These are phyloP conservation scores for Heterodera schachtii DNA, from an alignment of 1,140 invertebrate genomes.

Conservation along the genomic window DNA sequence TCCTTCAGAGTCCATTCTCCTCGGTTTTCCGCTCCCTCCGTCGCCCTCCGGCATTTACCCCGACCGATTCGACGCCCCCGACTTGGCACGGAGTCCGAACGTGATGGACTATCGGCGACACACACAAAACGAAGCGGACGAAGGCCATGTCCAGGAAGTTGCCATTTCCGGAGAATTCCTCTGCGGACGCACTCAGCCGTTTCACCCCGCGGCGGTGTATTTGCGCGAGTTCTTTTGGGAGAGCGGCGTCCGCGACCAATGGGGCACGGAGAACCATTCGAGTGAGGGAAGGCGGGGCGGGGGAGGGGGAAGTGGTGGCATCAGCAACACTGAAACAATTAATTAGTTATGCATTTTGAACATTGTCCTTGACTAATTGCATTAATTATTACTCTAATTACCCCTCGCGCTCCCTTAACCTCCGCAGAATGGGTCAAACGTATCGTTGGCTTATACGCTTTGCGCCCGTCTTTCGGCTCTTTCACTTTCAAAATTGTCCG, in stretches of 20 bases:
- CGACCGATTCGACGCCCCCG: not conserved
- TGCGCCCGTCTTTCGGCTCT: not conserved
- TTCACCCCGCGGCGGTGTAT: not conserved
- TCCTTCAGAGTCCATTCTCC: not conserved
- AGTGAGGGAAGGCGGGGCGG: not conserved
- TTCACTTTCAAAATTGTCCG: conserved; percentile 11
- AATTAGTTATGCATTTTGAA: too few relatives aligned
- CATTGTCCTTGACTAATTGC: too few relatives aligned
- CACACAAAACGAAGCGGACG: not conserved
- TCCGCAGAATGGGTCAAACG: not conserved
- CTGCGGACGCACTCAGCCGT: not conserved
- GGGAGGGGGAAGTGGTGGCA: not conserved
- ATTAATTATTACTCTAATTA: too few relatives aligned
- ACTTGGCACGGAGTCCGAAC: not conserved
- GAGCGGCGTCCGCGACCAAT: not conserved
- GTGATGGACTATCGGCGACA: not conserved
- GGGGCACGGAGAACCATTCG: not conserved
- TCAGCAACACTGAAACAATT: too few relatives aligned
- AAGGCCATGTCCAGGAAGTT: not conserved
- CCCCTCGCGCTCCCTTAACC: not conserved
- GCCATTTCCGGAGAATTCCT: not conserved
- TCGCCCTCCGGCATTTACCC: not conserved
- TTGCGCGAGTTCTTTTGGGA: conserved; percentile 14
- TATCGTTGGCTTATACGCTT: not conserved
- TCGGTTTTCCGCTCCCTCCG: not conserved